These are phyloP conservation scores for Ardeotis arabs DNA, from an alignment of 2,113 vertebrate species.

Conservation along the genomic window DNA sequence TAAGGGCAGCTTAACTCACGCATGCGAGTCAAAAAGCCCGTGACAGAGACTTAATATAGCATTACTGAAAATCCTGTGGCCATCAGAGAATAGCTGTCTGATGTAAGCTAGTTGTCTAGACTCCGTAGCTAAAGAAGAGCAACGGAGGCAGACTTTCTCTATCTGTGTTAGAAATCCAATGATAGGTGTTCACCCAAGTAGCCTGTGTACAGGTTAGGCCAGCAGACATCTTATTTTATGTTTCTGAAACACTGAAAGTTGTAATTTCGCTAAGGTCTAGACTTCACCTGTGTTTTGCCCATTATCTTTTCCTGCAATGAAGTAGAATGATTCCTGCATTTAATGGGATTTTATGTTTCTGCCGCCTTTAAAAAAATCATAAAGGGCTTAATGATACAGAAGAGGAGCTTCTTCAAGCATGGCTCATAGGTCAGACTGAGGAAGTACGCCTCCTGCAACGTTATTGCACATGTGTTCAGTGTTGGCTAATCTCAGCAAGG, in stretches of 20 bases:
- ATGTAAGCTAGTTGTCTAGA: background rate
- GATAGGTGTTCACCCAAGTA: background rate
- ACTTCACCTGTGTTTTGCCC: background rate
- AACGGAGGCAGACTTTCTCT: background rate
- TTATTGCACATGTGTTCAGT: background rate
- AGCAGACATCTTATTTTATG: background rate
- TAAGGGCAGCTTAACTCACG: background rate
- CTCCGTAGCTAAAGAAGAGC: background rate
- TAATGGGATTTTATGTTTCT: background rate
- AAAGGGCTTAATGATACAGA: background rate
- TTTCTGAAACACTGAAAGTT: background rate
- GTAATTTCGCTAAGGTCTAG: background rate
- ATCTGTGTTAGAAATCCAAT: background rate
- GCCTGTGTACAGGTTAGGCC: background rate
- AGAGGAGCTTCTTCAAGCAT: background rate
- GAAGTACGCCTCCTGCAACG: background rate
- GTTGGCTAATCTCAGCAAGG: background rate
- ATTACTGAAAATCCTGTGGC: rapidly evolving
- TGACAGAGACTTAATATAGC: background rate
- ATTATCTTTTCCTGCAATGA: background rate
- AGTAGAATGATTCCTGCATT: background rate
- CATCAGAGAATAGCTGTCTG: background rate
- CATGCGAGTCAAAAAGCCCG: background rate
- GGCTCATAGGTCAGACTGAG: background rate
- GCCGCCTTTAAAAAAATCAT: background rate